Evolutionary conservation across 35 echinoderm and acorn worm species (phyloP), one percentile per base, ranked within the genome.

Genomic region (Heliocidaris tuberculata): DNA sequence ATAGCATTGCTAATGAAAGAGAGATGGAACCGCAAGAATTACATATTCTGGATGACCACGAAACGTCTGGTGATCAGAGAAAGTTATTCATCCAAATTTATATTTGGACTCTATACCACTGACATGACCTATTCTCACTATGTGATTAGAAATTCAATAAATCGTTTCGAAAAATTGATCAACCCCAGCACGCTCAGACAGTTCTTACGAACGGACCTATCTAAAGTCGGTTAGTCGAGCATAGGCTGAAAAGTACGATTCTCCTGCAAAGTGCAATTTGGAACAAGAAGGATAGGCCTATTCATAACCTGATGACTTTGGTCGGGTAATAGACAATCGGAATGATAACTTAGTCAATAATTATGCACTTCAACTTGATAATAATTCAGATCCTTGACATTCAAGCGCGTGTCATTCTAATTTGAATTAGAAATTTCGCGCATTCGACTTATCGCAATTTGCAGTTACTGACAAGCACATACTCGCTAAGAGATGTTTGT

Each of bases 71-170:
- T n/a, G 24, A 78, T 78, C 0, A 78, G 21, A n/a, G 61, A 71
- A 21, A 24, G 65, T 24, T 27, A 78, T n/a, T 78, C 7, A 78
- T 78, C 7, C 65, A n/a, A 78, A 78, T 19, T 78, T n/a, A 78
- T 27, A 78, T 78, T 78, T 24, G 27, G 65, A 78, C 65, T 27
- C 65, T 19, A 6, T 78, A n/a, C 65, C 47, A 47, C 29, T 32
- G 87, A 89, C 31, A 32, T 11, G 87, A 17, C 87, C 87, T 48
- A 31, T 89, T 89, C 87, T 47, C 87, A 89, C 31, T 13, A 32
- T 48, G 10, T 32, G 86, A 88, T 89, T 47, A 89, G 16, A 89
- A 89, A 89, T 89, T 89, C 87, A n/a, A 89, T 89, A 89, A 89
- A 89, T 89, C 87, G 87, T 89, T 89, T 32, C 87, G 12, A 15